Conservation (phyloP, 2,888 invertebrate species). For the Caenorhabditis panamensis region DNA sequence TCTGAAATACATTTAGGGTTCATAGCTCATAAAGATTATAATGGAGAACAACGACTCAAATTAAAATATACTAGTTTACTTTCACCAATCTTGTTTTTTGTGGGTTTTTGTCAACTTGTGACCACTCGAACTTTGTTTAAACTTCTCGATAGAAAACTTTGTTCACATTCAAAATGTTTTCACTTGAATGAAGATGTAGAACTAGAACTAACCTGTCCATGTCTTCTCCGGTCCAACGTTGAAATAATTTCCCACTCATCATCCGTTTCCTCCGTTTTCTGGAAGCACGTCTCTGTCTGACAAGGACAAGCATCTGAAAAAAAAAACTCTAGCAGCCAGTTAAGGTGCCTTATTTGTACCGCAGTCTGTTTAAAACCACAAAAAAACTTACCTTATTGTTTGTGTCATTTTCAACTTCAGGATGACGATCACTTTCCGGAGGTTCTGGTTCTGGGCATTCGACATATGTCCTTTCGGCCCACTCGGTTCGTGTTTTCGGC, state of each 20-base stretch:
- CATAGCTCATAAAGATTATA: neutral
- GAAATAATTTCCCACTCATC: constrained; percentile 75
- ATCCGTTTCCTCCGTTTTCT: constrained; percentile 68
- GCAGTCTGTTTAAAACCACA: no score
- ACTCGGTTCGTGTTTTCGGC: constrained; percentile 55
- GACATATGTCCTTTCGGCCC: constrained; percentile 73
- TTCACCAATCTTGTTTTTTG: neutral
- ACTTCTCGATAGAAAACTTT: neutral
- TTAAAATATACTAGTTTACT: neutral
- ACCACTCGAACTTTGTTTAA: constrained; percentile 8
- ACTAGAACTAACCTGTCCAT: constrained; percentile 69
- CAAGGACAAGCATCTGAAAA: constrained; percentile 70
- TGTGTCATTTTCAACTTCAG: constrained; percentile 68
- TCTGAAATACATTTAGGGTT: constrained; percentile 55
- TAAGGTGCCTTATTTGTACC: no score
- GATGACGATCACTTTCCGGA: constrained; percentile 64
- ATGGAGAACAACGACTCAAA: neutral
- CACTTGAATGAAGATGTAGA: no score
- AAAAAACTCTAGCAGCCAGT: no score
- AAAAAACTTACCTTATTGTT: no score
- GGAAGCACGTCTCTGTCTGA: constrained; percentile 65
- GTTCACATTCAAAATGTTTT: no score
- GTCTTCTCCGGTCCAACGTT: constrained; percentile 79
- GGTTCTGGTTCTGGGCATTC: constrained; percentile 75
- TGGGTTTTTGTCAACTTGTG: constrained; percentile 6